A percentile compares a stretch with the other conserved stretches of the same genome.
Evolutionary conservation across 2,888 invertebrate species (phyloP).

Genomic region (Harmothoe impar): DNA sequence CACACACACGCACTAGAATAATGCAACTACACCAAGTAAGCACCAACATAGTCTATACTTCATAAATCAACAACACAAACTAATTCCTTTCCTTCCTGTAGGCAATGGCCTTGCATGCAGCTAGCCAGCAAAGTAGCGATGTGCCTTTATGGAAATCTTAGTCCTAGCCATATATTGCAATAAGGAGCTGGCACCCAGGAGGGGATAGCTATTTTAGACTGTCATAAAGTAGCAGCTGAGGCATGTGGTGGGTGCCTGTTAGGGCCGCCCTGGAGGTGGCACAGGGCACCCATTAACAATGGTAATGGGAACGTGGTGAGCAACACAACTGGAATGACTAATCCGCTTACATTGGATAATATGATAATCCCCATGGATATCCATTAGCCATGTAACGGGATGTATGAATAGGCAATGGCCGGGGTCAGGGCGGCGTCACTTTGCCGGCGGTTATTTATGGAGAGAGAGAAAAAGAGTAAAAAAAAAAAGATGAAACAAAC

Average conservation of each 20-base stretch:
- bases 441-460: not conserved
- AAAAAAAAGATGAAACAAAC: no score
- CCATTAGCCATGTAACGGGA: slow-evolving; percentile 16
- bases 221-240: not conserved
- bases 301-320: not conserved
- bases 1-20: no score
- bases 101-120: no score
- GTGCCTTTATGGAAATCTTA: not conserved
- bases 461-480: no score
- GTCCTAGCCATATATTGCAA: not conserved
- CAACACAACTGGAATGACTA: not conserved
- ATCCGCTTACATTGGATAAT: slow-evolving; percentile 39
- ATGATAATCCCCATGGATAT: slow-evolving; percentile 26
- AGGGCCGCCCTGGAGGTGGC: not conserved
- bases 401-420: not conserved
- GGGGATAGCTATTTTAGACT: not conserved
- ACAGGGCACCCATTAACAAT: slow-evolving; percentile 31
- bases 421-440: not conserved
- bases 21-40: no score
- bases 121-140: not conserved
- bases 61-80: no score
- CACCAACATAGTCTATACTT: no score
- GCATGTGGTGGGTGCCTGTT: not conserved
- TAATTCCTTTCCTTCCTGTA: no score
- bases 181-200: not conserved